Evolutionary conservation across 2,888 invertebrate genomes (phyloP).

Genomic region (Cryptops parisi): DNA sequence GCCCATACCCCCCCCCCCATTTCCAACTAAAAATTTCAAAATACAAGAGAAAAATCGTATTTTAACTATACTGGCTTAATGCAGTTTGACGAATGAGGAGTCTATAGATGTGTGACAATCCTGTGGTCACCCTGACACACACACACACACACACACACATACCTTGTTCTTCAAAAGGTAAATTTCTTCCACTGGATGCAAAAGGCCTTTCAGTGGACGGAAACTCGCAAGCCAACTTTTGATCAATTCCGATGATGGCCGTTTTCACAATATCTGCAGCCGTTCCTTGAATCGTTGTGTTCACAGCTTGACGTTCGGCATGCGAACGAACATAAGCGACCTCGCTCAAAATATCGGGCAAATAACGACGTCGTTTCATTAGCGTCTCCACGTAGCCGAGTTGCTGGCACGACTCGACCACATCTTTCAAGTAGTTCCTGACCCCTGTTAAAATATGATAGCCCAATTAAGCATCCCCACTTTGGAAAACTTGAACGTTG

Average conservation of each 20-base stretch:
- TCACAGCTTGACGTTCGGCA: slow-evolving; percentile 91
- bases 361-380: slow-evolving; percentile 56
- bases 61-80: too few species aligned
- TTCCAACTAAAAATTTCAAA: too few species aligned
- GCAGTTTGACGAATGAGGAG: too few species aligned
- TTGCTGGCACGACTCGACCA: slow-evolving; percentile 47
- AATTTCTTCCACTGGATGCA: too few species aligned
- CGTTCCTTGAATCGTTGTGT: slow-evolving; percentile 90
- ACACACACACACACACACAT: too few species aligned
- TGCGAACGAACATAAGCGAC: slow-evolving; percentile 47
- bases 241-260: slow-evolving; percentile 68
- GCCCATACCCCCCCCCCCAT: too few species aligned
- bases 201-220: too few species aligned
- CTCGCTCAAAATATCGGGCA: slow-evolving; percentile 55
- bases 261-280: slow-evolving; percentile 90
- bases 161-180: too few species aligned
- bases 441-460: too few species aligned
- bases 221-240: slow-evolving; percentile 38
- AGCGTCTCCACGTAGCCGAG: slow-evolving; percentile 74
- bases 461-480: background rate
- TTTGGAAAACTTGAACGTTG: background rate
- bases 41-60: too few species aligned
- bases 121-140: too few species aligned
- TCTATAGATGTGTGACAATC: too few species aligned
- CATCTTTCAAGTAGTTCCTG: slow-evolving; percentile 23